Base-by-base conservation (phyloP, 2,888 invertebrate genomes). In the Pterobdella sp. region DNA sequence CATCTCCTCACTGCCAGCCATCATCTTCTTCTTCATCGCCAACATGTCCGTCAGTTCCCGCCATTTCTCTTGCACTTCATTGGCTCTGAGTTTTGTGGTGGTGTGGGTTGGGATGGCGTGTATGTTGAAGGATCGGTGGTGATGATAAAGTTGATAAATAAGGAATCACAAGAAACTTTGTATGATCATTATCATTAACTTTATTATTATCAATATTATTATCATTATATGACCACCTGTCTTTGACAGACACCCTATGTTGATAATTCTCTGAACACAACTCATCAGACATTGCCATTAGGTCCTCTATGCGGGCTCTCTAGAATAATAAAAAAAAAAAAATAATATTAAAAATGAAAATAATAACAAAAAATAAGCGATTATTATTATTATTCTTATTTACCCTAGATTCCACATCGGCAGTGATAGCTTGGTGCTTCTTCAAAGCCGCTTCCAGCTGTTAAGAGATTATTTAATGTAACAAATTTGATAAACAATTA, bases 351-450 rank as follows among this genome's bases (percentile, higher is more conserved):
- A n/a, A n/a, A n/a, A n/a, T n/a, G n/a, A n/a, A n/a, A n/a, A n/a
- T n/a, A n/a, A n/a, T n/a, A n/a, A n/a, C n/a, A n/a, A n/a, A n/a
- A n/a, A n/a, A n/a, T n/a, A n/a, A n/a, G n/a, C n/a, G n/a, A n/a
- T n/a, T n/a, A n/a, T n/a, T n/a, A n/a, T n/a, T n/a, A n/a, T n/a
- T n/a, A n/a, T n/a, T n/a, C n/a, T 26, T 34, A 68, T 83, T 79
- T 79, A 89, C 89, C 79, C 90, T 88, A 22, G 96, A 93, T 72
- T 95, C 86, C 73, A 97, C 96, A 82, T 97, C 97, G 0, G 96
- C 95, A 75, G 93, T 92, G 76, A 97, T 94, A 26, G 97, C 96
- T 84, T 97, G 96, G 82, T 97, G 96, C 81, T 97, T 97, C 86
- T 97, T 97, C 60, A 97, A 89, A 0, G 95, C 94, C 0, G 96